Percentiles rank a stretch among this genome's conserved stretches.
Evolutionary conservation across 2,888 invertebrate genomes (phyloP).

Genomic region (Calliphora vomitoria): DNA sequence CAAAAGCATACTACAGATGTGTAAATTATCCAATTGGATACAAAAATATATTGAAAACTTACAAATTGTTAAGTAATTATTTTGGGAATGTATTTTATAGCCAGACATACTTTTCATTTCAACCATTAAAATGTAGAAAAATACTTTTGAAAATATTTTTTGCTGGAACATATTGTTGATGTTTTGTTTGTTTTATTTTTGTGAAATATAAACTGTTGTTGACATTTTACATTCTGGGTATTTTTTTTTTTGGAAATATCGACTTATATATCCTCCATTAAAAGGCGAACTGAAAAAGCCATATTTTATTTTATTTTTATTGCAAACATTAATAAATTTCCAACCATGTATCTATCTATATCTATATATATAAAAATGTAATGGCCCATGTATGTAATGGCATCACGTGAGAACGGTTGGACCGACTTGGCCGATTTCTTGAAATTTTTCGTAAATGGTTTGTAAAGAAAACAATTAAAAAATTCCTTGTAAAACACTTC

Average conservation of each 20-base stretch:
- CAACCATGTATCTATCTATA: too few relatives aligned
- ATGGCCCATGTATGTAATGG: too few relatives aligned
- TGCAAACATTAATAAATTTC: too few relatives aligned
- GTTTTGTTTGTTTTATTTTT: constrained; percentile 2
- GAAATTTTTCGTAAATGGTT: too few relatives aligned
- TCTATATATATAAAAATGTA: too few relatives aligned
- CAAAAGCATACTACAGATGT: constrained; percentile 11
- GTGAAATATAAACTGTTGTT: constrained; percentile 31
- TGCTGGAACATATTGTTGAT: not conserved
- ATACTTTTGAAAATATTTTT: not conserved
- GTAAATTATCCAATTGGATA: not conserved
- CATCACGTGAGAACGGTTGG: too few relatives aligned
- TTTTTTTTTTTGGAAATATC: not conserved
- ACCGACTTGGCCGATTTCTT: too few relatives aligned
- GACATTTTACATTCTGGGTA: constrained; percentile 21
- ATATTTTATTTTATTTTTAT: too few relatives aligned
- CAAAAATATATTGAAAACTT: not conserved
- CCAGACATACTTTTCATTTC: not conserved
- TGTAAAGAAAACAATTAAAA: too few relatives aligned
- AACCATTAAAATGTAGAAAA: not conserved
- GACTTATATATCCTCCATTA: too few relatives aligned
- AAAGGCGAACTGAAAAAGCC: too few relatives aligned
- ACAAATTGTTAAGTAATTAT: not conserved
- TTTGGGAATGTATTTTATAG: not conserved
- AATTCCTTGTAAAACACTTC: too few relatives aligned